Percentiles rank a stretch among this genome's conserved stretches.
These are phyloP conservation scores for Eupithecia exiguata DNA, from an alignment of 2,888 invertebrate species.

Conservation along the genomic window DNA sequence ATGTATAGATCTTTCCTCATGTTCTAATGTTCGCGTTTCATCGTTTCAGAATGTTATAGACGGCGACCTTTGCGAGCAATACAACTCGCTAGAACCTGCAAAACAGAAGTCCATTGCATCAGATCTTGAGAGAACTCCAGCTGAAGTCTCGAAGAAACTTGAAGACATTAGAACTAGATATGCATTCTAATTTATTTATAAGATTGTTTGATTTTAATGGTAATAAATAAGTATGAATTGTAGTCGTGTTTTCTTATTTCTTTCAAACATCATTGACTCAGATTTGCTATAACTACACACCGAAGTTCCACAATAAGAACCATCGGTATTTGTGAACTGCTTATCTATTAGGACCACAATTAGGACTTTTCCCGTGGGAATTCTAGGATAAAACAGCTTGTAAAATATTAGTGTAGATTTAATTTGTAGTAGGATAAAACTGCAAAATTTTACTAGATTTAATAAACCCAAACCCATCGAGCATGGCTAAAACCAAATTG, in stretches of 20 bases:
- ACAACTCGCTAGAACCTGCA: constrained; percentile 95
- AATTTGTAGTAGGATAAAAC: too few relatives aligned
- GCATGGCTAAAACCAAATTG: too few relatives aligned
- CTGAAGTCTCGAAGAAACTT: constrained; percentile 98
- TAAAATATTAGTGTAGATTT: too few relatives aligned
- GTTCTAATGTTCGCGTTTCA: constrained; percentile 25
- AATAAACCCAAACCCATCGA: too few relatives aligned
- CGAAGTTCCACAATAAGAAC: too few relatives aligned
- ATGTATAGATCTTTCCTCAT: neutral
- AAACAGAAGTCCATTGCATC: constrained; percentile 98
- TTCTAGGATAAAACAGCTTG: too few relatives aligned
- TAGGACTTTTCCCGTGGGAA: too few relatives aligned
- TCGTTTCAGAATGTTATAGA: constrained; percentile 96
- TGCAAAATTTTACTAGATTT: too few relatives aligned
- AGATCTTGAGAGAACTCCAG: constrained; percentile 97
- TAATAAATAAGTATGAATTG: constrained; percentile 33
- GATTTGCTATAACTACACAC: neutral
- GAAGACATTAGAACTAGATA: constrained; percentile 99
- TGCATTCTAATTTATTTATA: constrained; percentile 90
- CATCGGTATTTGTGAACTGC: too few relatives aligned
- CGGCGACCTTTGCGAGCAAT: constrained; percentile 99
- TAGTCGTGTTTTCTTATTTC: neutral
- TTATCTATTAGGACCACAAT: too few relatives aligned
- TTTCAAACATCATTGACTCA: neutral
- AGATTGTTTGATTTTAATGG: constrained; percentile 31